Percentiles rank a stretch among this genome's conserved stretches.
phyloP scores from a whole-genome alignment of 2,113 vertebrate genomes.

The Bubo blakistoni region DNA sequence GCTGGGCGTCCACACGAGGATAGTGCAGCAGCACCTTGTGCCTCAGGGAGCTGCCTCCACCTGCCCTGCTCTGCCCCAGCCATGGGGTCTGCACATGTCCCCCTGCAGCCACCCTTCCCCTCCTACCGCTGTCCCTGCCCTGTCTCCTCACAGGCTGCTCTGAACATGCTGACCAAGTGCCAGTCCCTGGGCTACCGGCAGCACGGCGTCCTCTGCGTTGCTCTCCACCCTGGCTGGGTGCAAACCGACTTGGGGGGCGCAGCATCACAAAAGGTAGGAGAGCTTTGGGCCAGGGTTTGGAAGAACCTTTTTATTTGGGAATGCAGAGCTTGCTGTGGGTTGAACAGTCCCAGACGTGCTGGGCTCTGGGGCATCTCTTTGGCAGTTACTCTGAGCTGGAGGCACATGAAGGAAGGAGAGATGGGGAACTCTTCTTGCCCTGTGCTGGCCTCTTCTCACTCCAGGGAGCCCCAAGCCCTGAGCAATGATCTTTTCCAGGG shows the following conservation, averaged over 20 bases:
- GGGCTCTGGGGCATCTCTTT: background rate
- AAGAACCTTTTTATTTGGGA: background rate
- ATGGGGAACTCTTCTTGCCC: background rate
- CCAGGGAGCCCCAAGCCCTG: no score
- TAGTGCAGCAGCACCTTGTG: background rate
- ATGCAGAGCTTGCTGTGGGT: background rate
- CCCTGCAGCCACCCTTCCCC: background rate
- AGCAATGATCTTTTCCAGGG: background rate
- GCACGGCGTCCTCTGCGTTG: background rate
- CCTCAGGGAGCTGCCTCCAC: background rate
- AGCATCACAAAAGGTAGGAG: background rate
- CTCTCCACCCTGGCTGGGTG: conserved; percentile 30
- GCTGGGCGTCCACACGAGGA: accelerated
- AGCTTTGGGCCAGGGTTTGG: background rate
- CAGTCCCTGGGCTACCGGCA: background rate
- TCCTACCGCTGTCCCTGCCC: background rate
- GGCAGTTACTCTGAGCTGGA: background rate
- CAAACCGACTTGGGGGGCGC: background rate
- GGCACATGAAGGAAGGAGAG: background rate
- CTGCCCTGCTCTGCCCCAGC: background rate
- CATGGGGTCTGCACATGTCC: accelerated
- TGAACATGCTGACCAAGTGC: conserved; percentile 37
- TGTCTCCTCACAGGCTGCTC: conserved; percentile 2
- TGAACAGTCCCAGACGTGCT: background rate
- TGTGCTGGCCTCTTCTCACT: background rate